These are phyloP conservation scores for Coremacera marginata DNA, from an alignment of 2,888 invertebrate genomes.

Conservation along the genomic window DNA sequence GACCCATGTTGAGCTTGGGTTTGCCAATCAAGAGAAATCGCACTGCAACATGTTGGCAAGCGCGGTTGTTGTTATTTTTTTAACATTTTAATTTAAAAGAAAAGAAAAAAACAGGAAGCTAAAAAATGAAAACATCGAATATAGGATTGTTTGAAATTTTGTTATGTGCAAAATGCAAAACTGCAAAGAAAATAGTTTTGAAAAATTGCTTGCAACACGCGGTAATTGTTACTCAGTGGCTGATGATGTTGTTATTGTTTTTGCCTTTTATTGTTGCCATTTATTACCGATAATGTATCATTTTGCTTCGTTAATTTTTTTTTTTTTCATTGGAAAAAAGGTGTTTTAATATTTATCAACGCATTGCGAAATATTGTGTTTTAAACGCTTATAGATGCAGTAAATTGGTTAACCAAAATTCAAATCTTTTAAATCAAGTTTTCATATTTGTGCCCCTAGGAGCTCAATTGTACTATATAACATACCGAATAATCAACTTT, in stretches of 20 bases:
- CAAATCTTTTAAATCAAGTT: too few relatives aligned
- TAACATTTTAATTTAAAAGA: neutral
- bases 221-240: constrained; percentile 49
- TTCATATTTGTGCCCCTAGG: too few relatives aligned
- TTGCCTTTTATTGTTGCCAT: neutral
- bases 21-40: constrained; percentile 16
- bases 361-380: too few relatives aligned
- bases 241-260: constrained; percentile 46
- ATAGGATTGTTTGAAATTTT: constrained; percentile 57
- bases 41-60: constrained; percentile 44
- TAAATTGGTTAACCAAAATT: too few relatives aligned
- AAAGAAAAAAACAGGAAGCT: constrained; percentile 50
- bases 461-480: too few relatives aligned
- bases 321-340: too few relatives aligned
- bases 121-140: constrained; percentile 57
- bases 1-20: constrained; percentile 14
- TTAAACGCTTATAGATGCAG: too few relatives aligned
- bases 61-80: neutral
- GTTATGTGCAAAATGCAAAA: constrained; percentile 48
- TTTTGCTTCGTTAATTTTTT: too few relatives aligned
- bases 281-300: too few relatives aligned
- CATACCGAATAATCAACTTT: too few relatives aligned
- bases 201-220: constrained; percentile 66
- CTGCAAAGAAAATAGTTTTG: constrained; percentile 61
- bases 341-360: too few relatives aligned